Evolutionary conservation across 2,113 vertebrate species (phyloP), one percentile per base, ranked within the genome.

Genomic region (Ivindomyrus marchei): DNA sequence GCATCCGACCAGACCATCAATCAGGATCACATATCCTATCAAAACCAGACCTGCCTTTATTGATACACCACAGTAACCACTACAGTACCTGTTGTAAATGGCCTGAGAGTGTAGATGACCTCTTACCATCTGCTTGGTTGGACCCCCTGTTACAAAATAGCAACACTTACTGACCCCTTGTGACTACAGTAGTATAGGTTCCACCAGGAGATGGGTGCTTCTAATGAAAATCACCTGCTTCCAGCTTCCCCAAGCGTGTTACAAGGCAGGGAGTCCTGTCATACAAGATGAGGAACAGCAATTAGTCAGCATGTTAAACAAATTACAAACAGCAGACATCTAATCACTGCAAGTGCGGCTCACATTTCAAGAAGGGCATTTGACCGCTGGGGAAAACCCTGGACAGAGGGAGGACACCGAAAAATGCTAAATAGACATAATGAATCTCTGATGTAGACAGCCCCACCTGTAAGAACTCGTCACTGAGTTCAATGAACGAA

Each of bases 191-290:
- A 31, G 3, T 31, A 70, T 31, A 70, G 9, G n/a, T 31, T 39
- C 31, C 70, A 19, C 31, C 70, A 15, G 31, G 27, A 70, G 27
- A 3, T 36, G 10, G n/a, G 11, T 19, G 74, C 47, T 66, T 88
- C 21, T 13, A 83, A 86, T 58, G 80, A 19, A 88, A 89, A 85
- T 90, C 70, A 66, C 47, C 87, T 80, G 56, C 31, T 90, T 93
- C 89, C 36, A 85, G 77, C 88, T 86, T 91, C 87, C 47, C 50
- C 85, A 56, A 66, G 80, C 46, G 92, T 87, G 90, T 92, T 91
- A 92, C 58, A 88, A 19, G 6, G 74, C 90, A 83, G 27, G 1
- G 70, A 39, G 56, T 66, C 66, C 36, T 80, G 36, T 80, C 74
- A 36, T 80, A 80, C 36, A 42, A 80, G 36, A 39, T 47, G 88